These are phyloP conservation scores for Trichonephila inaurata DNA, from an alignment of 1,140 invertebrate genomes.

Conservation along the genomic window DNA sequence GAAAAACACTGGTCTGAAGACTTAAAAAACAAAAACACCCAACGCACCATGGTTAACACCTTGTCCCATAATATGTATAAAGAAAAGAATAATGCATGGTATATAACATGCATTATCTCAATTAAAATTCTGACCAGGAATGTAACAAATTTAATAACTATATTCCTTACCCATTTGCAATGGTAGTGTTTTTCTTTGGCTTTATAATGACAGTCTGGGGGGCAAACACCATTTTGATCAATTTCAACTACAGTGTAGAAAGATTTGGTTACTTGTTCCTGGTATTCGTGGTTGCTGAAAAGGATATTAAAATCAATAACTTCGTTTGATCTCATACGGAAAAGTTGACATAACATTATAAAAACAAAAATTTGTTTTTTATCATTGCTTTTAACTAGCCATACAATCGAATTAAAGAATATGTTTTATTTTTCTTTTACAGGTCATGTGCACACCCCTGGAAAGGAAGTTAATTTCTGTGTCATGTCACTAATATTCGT, in stretches of 20 bases:
- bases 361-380: neutral
- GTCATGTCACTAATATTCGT: neutral
- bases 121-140: neutral
- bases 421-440: neutral
- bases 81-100: neutral
- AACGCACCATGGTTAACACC: neutral
- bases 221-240: slow-evolving; percentile 83
- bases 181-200: slow-evolving; percentile 92
- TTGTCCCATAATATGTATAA: neutral
- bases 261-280: slow-evolving; percentile 90
- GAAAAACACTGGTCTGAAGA: neutral
- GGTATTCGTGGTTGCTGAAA: slow-evolving; percentile 89
- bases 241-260: slow-evolving; percentile 86
- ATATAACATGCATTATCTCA: neutral
- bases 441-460: slow-evolving; percentile 59
- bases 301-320: slow-evolving; percentile 68
- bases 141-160: slow-evolving; percentile 9
- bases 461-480: neutral
- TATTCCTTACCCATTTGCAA: slow-evolving; percentile 84
- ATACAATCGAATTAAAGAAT: neutral
- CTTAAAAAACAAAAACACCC: neutral
- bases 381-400: neutral
- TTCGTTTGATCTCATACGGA: slow-evolving; percentile 6
- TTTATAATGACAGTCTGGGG: slow-evolving; percentile 87
- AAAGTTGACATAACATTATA: slow-evolving; percentile 22